phyloP scores from a whole-genome alignment of 2,113 vertebrate genomes.

The Chaetodon auriga region DNA sequence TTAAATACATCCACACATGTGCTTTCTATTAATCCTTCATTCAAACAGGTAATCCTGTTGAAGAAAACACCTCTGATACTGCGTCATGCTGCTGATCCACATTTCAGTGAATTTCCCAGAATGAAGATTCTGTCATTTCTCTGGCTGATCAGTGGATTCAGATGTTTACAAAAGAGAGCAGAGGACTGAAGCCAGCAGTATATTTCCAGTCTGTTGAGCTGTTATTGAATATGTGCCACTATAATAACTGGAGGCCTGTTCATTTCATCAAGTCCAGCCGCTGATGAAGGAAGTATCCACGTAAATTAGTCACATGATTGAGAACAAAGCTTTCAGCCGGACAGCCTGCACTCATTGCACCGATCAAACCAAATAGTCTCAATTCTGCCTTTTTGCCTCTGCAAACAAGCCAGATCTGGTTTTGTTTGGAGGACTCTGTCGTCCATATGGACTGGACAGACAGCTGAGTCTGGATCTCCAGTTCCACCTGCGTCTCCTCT shows the following conservation, averaged over 20 bases:
- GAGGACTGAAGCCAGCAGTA: background rate
- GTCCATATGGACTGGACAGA: no score
- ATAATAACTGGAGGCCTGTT: background rate
- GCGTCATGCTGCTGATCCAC: constrained; percentile 19
- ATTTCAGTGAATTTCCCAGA: background rate
- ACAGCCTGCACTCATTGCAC: no score
- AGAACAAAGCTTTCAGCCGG: no score
- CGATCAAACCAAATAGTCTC: no score
- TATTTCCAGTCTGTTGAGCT: background rate
- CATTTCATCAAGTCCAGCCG: background rate
- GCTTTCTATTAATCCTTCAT: constrained; percentile 54
- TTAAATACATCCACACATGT: constrained; percentile 44
- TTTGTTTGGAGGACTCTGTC: background rate
- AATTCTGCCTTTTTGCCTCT: no score
- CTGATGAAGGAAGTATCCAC: background rate
- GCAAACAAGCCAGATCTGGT: background rate
- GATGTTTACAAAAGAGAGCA: background rate
- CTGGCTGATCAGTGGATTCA: no score
- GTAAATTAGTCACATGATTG: background rate
- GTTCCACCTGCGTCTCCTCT: background rate
- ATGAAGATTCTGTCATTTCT: background rate
- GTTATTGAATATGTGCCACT: background rate
- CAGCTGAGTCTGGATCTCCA: no score
- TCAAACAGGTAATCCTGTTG: constrained; percentile 56
- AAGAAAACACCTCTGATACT: constrained; percentile 27